Conservation (phyloP, 2,797 vertebrate species). For the Tamandua tetradactyla region DNA sequence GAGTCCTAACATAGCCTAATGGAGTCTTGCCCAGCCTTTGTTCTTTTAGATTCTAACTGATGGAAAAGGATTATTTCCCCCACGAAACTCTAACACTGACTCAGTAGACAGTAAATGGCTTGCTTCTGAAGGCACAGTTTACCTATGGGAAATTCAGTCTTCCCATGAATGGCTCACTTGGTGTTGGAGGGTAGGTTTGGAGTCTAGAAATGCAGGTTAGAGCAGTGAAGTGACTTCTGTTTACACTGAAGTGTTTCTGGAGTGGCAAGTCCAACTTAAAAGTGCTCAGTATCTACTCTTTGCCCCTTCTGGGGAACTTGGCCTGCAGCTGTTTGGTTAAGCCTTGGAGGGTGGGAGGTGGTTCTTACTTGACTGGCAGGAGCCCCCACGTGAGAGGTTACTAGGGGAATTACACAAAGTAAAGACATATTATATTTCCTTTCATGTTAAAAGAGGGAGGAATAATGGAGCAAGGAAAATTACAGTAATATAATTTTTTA, state of each 20-base stretch:
- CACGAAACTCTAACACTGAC: neutral
- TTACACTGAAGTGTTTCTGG: neutral
- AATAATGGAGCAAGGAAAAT: neutral
- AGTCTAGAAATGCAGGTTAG: neutral
- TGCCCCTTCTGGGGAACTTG: neutral
- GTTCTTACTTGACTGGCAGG: neutral
- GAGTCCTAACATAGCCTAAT: neutral
- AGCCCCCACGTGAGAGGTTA: neutral
- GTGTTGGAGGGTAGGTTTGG: neutral
- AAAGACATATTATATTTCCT: neutral
- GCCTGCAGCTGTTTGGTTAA: neutral
- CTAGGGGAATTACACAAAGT: neutral
- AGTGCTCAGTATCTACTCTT: neutral
- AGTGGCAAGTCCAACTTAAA: accelerated
- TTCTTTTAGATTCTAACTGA: neutral
- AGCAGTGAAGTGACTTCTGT: neutral
- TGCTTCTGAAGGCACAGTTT: neutral
- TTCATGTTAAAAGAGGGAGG: neutral
- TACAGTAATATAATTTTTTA: neutral
- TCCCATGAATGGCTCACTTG: accelerated
- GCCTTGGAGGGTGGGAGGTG: neutral
- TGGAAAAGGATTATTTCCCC: neutral
- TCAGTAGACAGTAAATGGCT: neutral
- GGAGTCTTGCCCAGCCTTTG: neutral
- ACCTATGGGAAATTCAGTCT: neutral